Base-by-base conservation (phyloP, 2,888 invertebrate species). In the Proisotoma minuta region DNA sequence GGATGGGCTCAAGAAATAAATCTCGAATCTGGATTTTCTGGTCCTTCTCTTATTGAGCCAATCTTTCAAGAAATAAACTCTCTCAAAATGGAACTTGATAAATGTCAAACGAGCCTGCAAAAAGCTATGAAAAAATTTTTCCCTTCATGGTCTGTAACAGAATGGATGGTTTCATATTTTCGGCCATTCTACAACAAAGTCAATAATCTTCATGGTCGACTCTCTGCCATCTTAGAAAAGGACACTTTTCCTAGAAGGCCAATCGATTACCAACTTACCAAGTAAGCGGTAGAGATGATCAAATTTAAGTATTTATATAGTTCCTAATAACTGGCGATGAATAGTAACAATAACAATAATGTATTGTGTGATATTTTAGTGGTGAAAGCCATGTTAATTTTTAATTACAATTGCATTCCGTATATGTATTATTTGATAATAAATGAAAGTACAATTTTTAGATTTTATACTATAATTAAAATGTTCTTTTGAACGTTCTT, bases 151-250 rank as follows among this genome's bases (percentile, higher is more conserved):
- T 64, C 71, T 27, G 70, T 71, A 34, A 58, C 65, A 12, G 73
- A 73, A 52, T 73, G 73, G 73, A 70, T 73, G 69, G 43, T 48
- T 12, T 63, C 68, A 1, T 28, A 68, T 47, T 66, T 65, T 23
- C 18, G 62, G 22, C 69, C 73, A 12, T 59, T 69, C 15, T 26
- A 29, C 23, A 57, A 34, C 2, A 70, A 70, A 56, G 57, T 71
- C 0, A 43, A 52, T 22, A 23, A 39, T 3, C 12, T 71, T 20
- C 58, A 53, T 12, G 48, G 57, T 22, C 57, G 60, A 24, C 26
- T 71, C 23, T 61, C n/a, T 40, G 63, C 63, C 51, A 61, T 73
- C 26, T 29, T 69, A 12, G 64, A 68, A 15, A 63, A 60, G 39
- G 52, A 26, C 12, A 52, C 56, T 39, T 73, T 71, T 57, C 73